These are phyloP conservation scores for Steinernema carpocapsae DNA, from an alignment of 2,888 invertebrate species.

Conservation along the genomic window DNA sequence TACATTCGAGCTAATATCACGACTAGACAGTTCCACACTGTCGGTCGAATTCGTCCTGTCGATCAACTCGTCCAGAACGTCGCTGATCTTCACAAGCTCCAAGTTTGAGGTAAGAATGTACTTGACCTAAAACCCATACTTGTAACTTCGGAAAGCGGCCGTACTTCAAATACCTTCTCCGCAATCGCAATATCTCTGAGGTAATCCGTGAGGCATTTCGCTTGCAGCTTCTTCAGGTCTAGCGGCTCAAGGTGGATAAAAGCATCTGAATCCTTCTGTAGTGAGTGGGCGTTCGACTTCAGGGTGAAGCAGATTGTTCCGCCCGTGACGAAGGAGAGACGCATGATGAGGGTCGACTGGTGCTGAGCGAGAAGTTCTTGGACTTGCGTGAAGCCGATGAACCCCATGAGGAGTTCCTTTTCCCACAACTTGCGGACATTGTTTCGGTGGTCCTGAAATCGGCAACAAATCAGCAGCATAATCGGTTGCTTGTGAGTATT, in stretches of 20 bases:
- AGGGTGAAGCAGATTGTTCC: slow-evolving; percentile 62
- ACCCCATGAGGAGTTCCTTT: slow-evolving; percentile 55
- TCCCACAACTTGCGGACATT: slow-evolving; percentile 63
- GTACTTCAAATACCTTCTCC: slow-evolving; percentile 51
- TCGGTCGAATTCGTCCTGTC: slow-evolving; percentile 43
- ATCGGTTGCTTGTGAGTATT: too few species aligned
- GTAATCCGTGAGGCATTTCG: slow-evolving; percentile 66
- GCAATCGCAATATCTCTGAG: slow-evolving; percentile 66
- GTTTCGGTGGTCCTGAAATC: slow-evolving; percentile 45
- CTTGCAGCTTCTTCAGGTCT: slow-evolving; percentile 66
- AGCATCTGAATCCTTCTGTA: slow-evolving; percentile 36
- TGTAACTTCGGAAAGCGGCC: too few species aligned
- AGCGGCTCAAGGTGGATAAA: slow-evolving; percentile 66
- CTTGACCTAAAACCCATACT: slow-evolving; percentile 37
- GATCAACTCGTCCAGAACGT: slow-evolving; percentile 55
- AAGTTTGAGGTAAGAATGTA: slow-evolving; percentile 40
- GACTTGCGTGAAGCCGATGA: slow-evolving; percentile 58
- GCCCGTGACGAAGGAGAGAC: slow-evolving; percentile 59
- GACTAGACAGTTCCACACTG: slow-evolving; percentile 45
- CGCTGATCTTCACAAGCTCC: slow-evolving; percentile 58
- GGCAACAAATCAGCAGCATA: not conserved
- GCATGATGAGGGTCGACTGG: slow-evolving; percentile 57
- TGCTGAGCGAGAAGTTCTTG: slow-evolving; percentile 52
- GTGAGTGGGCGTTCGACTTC: slow-evolving; percentile 59
- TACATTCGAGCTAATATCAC: slow-evolving; percentile 52